Base-by-base conservation (phyloP, 92 coral and sea anemone genomes). In the Actinernus sp. region DNA sequence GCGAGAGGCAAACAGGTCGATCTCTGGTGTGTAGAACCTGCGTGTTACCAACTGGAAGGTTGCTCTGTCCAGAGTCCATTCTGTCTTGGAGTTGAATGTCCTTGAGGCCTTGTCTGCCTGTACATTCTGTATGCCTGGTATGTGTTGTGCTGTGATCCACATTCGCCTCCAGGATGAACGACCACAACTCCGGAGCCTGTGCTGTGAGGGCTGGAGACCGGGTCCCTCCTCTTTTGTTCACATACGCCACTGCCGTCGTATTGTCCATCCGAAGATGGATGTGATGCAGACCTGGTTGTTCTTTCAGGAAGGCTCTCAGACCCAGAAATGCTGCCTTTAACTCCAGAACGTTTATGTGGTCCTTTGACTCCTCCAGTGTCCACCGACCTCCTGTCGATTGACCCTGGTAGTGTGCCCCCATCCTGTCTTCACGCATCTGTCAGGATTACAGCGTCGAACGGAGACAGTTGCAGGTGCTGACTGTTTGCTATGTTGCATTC, bases 1-100 rank as follows among this genome's bases (percentile, higher is more conserved):
- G 2, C 63, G 59, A 0, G 81, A 44, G 8, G 86, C 91, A 50
- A 78, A 85, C 28, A 77, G 91, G 62, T 85, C 91, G 49, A 85
- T 76, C 14, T 61, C 29, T 2, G 81, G 85, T 20, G 45, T 19
- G 48, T 76, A 77, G 24, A 76, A 68, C 41, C 63, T 58, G 10
- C 60, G 62, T 11, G 54, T 34, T 0, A n/a, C 41, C 16, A 44
- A 25, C 50, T 26, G 56, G 40, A 85, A 78, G 33, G 36, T 18
- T 23, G 65, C 67, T 38, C 13, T 13, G 72, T 38, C 62, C 17
- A 76, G 65, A 5, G 60, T 24, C 92, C 86, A 78, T 57, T 85
- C 86, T 21, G 58, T 26, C 52, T 73, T 29, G 43, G 48, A 31
- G 55, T 67, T 26, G 68, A 78, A 78, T 2, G 33, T 38, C 2